These are phyloP conservation scores for Panulirus ornatus DNA, from an alignment of 1,140 invertebrate genomes.

Conservation along the genomic window DNA sequence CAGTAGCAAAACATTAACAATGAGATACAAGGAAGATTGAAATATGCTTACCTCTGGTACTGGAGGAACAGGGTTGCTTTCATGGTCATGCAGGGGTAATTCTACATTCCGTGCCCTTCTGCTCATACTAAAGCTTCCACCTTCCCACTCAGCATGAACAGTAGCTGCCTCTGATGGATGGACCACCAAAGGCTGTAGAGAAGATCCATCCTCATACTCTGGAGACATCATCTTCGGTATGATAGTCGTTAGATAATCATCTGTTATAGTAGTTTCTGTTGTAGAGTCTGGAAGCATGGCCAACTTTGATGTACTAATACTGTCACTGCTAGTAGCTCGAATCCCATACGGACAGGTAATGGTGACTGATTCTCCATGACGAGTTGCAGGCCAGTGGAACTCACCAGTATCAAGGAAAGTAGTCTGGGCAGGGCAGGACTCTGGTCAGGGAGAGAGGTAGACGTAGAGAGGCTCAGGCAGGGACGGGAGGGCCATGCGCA, in stretches of 20 bases:
- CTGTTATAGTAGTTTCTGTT: not conserved
- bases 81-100: not conserved
- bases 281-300: not conserved
- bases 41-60: not conserved
- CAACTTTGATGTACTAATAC: slow-evolving; percentile 74
- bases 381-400: slow-evolving; percentile 76
- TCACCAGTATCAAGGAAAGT: slow-evolving; percentile 75
- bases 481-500: not conserved
- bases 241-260: not conserved
- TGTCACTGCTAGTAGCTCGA: slow-evolving; percentile 73
- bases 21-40: too few species aligned
- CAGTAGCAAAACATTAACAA: too few species aligned
- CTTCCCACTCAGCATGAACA: slow-evolving; percentile 41
- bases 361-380: slow-evolving; percentile 75
- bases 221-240: not conserved
- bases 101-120: slow-evolving; percentile 32
- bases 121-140: slow-evolving; percentile 37
- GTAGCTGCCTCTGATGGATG: not conserved
- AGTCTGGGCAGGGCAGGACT: slow-evolving; percentile 75
- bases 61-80: not conserved
- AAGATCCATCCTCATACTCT: slow-evolving; percentile 15
- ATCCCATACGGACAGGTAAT: slow-evolving; percentile 76
- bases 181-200: not conserved
- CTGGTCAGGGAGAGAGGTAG: slow-evolving; percentile 73
- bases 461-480: slow-evolving; percentile 56